Evolutionary conservation across 2,113 vertebrate species (phyloP).

Genomic region (Saimiri boliviensis): DNA sequence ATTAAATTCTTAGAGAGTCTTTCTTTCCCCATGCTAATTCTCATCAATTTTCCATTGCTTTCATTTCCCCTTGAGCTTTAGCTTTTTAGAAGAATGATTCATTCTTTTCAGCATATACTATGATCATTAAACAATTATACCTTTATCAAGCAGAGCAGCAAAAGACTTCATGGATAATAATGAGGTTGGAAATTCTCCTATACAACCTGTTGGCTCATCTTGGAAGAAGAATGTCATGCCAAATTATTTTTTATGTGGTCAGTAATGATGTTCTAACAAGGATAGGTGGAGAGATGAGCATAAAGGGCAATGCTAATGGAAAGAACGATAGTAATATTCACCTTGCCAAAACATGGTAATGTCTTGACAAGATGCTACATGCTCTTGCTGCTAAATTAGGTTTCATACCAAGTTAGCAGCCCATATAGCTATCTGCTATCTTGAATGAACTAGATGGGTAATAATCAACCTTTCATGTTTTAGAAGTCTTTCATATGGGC

Average conservation of each 20-base stretch:
- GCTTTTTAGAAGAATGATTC: background rate
- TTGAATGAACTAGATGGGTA: conserved; percentile 45
- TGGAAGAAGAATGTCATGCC: conserved; percentile 59
- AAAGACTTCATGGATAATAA: conserved; percentile 27
- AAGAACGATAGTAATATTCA: conserved; percentile 61
- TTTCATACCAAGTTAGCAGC: conserved; percentile 61
- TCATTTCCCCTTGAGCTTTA: conserved; percentile 57
- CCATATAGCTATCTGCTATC: conserved; percentile 57
- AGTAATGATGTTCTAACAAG: conserved; percentile 69
- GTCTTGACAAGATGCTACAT: conserved; percentile 43
- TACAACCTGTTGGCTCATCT: conserved; percentile 77
- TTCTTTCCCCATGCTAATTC: conserved; percentile 57
- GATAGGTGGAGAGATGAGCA: conserved; percentile 65
- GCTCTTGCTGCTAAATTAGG: conserved; percentile 52
- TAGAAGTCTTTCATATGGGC: conserved; percentile 71
- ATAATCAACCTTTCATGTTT: conserved; percentile 61
- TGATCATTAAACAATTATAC: conserved; percentile 55
- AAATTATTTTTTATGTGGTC: conserved; percentile 71
- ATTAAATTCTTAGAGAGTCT: conserved; percentile 50
- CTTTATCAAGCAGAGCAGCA: conserved; percentile 53
- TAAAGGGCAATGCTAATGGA: conserved; percentile 67
- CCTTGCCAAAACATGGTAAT: conserved; percentile 59
- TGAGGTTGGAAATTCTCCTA: conserved; percentile 60
- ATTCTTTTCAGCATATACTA: conserved; percentile 25
- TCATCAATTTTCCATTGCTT: conserved; percentile 63